Evolutionary conservation across 2,888 invertebrate genomes (phyloP).

Genomic region (Clistopyga incitator): DNA sequence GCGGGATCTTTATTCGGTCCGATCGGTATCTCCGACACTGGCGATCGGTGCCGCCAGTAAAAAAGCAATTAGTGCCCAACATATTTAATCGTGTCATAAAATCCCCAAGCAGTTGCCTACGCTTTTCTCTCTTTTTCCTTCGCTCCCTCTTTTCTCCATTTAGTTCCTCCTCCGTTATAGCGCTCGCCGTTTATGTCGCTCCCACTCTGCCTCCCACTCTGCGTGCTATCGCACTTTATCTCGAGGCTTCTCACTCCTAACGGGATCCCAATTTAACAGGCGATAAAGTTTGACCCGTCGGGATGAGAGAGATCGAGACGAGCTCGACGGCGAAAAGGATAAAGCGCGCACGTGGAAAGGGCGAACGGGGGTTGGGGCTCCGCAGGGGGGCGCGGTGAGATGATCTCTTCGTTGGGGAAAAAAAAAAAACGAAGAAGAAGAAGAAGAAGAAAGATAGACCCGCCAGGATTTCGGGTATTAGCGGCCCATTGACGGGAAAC

Average conservation of each 20-base stretch:
- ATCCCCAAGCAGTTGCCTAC: conserved; percentile 65
- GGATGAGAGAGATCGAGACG: conserved; percentile 59
- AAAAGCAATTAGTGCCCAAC: conserved; percentile 78
- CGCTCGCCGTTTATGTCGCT: conserved; percentile 21
- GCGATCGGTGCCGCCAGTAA: conserved; percentile 68
- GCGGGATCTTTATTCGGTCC: conserved; percentile 62
- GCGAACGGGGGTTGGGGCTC: conserved; percentile 46
- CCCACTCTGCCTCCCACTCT: conserved; percentile 38
- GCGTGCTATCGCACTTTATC: conserved; percentile 61
- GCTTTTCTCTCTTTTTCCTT: conserved; percentile 39
- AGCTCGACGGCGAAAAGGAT: conserved; percentile 23
- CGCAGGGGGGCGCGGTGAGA: conserved; percentile 40
- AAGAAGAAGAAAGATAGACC: conserved; percentile 44
- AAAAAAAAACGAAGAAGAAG: conserved; percentile 11
- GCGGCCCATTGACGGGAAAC: conserved; percentile 73
- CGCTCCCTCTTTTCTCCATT: conserved; percentile 30
- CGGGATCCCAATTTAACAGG: conserved; percentile 76
- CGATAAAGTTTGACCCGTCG: conserved; percentile 74
- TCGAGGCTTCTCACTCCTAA: conserved; percentile 65
- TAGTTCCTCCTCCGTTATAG: conserved; percentile 32
- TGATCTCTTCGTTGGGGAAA: conserved; percentile 21
- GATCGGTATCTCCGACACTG: conserved; percentile 57
- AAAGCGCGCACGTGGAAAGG: conserved; percentile 28
- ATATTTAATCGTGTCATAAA: conserved; percentile 79
- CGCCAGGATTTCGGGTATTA: conserved; percentile 73